Evolutionary conservation across 2,797 vertebrate species (phyloP).

Genomic region (Cossypha dichroa): DNA sequence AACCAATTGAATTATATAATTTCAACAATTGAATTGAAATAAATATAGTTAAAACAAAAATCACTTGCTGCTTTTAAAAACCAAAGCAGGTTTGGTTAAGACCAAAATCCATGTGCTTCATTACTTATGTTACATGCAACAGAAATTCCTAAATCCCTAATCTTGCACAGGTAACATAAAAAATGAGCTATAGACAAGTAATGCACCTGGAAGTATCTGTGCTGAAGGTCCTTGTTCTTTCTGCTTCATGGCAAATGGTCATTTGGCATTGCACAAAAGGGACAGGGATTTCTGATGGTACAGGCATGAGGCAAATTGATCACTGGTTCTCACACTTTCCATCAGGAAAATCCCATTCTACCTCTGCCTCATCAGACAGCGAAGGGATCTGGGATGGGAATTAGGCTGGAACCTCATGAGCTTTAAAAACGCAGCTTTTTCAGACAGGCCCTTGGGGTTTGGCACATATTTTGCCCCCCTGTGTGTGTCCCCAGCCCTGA

Average conservation of each 20-base stretch:
- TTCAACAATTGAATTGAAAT: neutral
- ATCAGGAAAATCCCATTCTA: neutral
- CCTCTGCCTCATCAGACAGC: neutral
- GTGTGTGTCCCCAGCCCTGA: fast-evolving
- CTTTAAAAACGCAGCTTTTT: neutral
- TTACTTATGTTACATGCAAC: neutral
- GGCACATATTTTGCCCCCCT: neutral
- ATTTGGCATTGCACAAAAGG: fast-evolving
- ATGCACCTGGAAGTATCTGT: neutral
- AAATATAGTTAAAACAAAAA: neutral
- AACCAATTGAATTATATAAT: neutral
- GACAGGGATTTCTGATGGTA: neutral
- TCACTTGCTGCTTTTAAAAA: neutral
- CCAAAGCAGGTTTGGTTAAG: neutral
- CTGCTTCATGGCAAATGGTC: neutral
- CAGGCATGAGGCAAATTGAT: fast-evolving
- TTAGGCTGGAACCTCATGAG: neutral
- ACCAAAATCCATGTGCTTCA: neutral
- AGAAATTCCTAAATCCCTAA: neutral
- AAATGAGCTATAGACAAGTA: neutral
- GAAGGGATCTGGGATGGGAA: neutral
- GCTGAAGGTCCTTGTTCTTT: neutral
- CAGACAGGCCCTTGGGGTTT: neutral
- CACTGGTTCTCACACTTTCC: neutral
- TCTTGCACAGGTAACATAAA: neutral